These are phyloP conservation scores for Gordius sp. DNA, from an alignment of 2,888 invertebrate species.

Conservation along the genomic window DNA sequence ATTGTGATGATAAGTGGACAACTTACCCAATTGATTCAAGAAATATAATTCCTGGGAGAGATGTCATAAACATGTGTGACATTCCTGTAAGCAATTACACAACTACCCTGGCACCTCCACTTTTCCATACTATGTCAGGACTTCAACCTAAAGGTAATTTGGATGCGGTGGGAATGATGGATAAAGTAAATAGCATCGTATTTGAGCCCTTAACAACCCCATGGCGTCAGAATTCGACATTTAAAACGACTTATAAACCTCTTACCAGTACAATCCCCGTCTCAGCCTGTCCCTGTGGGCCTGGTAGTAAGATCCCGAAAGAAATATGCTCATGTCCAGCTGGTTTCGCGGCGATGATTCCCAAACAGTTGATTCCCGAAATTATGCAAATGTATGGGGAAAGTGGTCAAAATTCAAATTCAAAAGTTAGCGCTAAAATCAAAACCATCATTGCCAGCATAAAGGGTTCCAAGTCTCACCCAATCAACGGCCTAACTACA, in stretches of 20 bases:
- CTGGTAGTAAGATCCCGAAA: neutral
- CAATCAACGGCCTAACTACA: no score
- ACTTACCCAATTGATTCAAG: neutral
- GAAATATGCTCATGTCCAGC: neutral
- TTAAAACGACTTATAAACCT: no score
- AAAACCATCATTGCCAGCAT: no score
- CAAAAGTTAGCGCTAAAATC: no score
- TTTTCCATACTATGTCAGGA: no score
- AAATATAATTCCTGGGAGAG: neutral
- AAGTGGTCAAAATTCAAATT: no score
- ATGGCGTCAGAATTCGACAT: no score
- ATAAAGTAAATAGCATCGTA: no score
- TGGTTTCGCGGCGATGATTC: conserved; percentile 8
- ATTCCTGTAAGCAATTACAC: neutral
- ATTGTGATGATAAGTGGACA: neutral
- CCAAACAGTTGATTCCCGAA: neutral
- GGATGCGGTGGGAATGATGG: no score
- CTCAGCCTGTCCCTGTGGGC: neutral
- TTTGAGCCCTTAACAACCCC: no score
- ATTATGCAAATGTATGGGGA: neutral
- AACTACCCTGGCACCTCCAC: neutral
- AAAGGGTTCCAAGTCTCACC: no score
- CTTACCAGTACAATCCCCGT: neutral
- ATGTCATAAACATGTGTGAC: conserved; percentile 3
- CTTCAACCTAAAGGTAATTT: no score